phyloP scores from a whole-genome alignment of 2,113 vertebrate genomes.

The Dermatemys mawii region DNA sequence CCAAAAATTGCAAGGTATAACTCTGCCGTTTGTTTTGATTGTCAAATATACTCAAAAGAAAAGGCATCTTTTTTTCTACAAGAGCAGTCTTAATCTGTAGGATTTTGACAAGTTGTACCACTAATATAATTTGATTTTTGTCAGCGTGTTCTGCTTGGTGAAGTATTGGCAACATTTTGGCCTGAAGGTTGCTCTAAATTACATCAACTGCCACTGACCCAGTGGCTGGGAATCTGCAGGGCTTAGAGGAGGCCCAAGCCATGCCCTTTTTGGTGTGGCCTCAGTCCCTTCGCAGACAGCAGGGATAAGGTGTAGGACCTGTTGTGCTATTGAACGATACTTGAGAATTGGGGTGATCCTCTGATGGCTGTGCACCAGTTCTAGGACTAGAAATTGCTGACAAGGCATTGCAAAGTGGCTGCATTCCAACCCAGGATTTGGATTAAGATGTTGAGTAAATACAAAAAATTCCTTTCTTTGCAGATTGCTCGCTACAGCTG shows the following conservation, averaged over 20 bases:
- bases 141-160: neutral
- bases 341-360: neutral
- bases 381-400: neutral
- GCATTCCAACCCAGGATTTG: neutral
- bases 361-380: neutral
- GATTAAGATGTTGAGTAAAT: neutral
- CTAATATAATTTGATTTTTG: neutral
- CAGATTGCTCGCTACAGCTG: conserved; percentile 92
- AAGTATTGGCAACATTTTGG: neutral
- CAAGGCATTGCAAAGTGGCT: neutral
- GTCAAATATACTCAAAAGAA: neutral
- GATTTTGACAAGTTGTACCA: neutral
- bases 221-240: neutral
- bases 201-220: neutral
- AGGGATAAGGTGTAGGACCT: neutral
- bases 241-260: neutral
- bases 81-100: neutral
- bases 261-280: neutral
- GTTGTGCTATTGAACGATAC: neutral
- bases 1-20: conserved; percentile 87
- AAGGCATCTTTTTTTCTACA: neutral
- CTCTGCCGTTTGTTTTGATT: conserved; percentile 37
- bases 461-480: conserved; percentile 32
- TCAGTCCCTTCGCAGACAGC: neutral
- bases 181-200: neutral